Base-by-base conservation (phyloP, 1,140 invertebrate species). In the Macrotrachela quadricornifera region DNA sequence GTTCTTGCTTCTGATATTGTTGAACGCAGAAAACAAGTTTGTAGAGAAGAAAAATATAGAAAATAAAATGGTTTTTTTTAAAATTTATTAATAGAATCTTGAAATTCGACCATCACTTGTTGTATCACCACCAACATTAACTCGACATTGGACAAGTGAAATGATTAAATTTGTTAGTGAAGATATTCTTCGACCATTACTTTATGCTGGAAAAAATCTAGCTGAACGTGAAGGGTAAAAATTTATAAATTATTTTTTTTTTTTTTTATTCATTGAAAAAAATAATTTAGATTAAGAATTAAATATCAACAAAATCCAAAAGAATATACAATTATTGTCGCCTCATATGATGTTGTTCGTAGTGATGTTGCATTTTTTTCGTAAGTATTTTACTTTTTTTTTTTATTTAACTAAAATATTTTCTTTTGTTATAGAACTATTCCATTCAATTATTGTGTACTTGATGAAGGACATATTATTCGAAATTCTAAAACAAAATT, bases 131-230 rank as follows among this genome's bases (percentile, higher is more conserved):
- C 85, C 88, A 10, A 97, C 94, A 1, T 73, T 99, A n/a, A 92
- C 87, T 1, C 83, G 85, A 14, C 94, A 99, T 64, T 99, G 94
- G 94, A 79, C 91, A 1, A 91, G 92, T 66, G 94, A 99, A 74
- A 83, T 95, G 15, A 80, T 84, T 57, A 94, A 95, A 68, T 97
- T 97, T 70, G 58, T 70, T 8, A 76, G 75, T 6, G 45, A 51
- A 15, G 69, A 80, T 18, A 80, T 80, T 68, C 71, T 96, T 0
- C 79, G 79, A 54, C 85, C 88, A 0, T 71, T 94, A 1, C 83
- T 90, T 64, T 96, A 92, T 66, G 80, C 80, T n/a, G 90, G 90
- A 0, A 80, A 30, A 30, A 30, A 83, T 2, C 87, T 85, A 0
- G 64, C 74, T 0, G 86, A 91, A 63, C 74, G 88, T 51, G 80